Evolutionary conservation across 2,888 invertebrate genomes (phyloP).

Genomic region (Tipula unca): DNA sequence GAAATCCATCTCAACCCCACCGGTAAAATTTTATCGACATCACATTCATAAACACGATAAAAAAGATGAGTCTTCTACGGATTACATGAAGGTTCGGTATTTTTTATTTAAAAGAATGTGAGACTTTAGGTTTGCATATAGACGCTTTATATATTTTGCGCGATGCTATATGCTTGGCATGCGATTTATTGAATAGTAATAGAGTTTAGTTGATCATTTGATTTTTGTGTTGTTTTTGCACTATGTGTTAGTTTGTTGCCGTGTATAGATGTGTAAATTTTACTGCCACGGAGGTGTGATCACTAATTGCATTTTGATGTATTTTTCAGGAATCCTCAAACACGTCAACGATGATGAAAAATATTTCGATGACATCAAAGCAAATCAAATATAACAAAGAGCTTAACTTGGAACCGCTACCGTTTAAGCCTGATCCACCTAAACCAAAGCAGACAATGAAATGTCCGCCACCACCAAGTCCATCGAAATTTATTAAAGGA

Average conservation of each 20-base stretch:
- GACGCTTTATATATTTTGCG: not conserved
- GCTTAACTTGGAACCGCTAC: slow-evolving; percentile 40
- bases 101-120: not conserved
- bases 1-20: not conserved
- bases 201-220: not conserved
- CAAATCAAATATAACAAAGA: slow-evolving; percentile 25
- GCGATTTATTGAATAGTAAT: not conserved
- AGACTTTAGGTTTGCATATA: slow-evolving; percentile 18
- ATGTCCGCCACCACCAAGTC: slow-evolving; percentile 49
- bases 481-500: slow-evolving; percentile 56
- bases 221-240: not conserved
- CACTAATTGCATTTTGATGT: not conserved
- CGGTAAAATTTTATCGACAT: slow-evolving; percentile 24
- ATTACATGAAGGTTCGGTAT: slow-evolving; percentile 34
- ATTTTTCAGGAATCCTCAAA: slow-evolving; percentile 25
- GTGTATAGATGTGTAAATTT: not conserved
- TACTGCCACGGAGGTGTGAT: not conserved
- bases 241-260: not conserved
- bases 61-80: slow-evolving; percentile 21
- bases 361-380: slow-evolving; percentile 40
- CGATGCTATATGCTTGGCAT: not conserved
- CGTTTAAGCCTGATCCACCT: slow-evolving; percentile 40
- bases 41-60: slow-evolving; percentile 27
- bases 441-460: slow-evolving; percentile 36
- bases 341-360: slow-evolving; percentile 45